These are phyloP conservation scores for Lepidurus arcticus DNA, from an alignment of 1,140 invertebrate species.

Conservation along the genomic window DNA sequence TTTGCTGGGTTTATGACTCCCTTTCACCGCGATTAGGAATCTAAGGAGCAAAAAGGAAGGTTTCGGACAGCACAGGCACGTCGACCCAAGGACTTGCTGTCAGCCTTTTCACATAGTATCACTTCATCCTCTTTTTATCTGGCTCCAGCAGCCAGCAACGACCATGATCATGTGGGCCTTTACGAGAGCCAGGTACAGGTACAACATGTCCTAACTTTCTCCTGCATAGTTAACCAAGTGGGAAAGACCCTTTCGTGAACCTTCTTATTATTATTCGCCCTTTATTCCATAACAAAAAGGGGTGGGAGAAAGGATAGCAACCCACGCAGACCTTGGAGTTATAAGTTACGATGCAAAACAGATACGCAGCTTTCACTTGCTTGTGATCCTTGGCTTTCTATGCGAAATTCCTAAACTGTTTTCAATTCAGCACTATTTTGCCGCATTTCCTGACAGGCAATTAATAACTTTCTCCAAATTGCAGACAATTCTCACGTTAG, in stretches of 20 bases:
- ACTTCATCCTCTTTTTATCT: too few relatives aligned
- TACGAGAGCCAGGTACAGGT: background rate
- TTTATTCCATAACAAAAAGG: background rate
- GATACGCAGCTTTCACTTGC: background rate
- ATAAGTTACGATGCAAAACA: background rate
- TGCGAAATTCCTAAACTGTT: background rate
- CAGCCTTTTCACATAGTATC: too few relatives aligned
- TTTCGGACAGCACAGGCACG: background rate
- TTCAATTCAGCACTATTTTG: background rate
- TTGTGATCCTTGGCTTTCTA: background rate
- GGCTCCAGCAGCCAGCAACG: too few relatives aligned
- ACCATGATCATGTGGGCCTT: background rate
- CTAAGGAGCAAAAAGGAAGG: background rate
- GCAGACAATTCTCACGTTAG: background rate
- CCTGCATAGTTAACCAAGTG: background rate
- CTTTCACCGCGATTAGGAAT: constrained; percentile 9
- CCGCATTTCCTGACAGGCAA: background rate
- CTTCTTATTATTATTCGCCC: background rate
- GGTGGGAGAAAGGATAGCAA: background rate
- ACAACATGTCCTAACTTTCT: background rate
- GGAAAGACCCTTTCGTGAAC: background rate
- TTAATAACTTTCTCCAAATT: background rate
- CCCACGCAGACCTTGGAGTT: background rate
- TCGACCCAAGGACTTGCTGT: background rate
- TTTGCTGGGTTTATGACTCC: background rate